Evolutionary conservation across 1,140 invertebrate species (phyloP).

Genomic region (Ephestia elutella): DNA sequence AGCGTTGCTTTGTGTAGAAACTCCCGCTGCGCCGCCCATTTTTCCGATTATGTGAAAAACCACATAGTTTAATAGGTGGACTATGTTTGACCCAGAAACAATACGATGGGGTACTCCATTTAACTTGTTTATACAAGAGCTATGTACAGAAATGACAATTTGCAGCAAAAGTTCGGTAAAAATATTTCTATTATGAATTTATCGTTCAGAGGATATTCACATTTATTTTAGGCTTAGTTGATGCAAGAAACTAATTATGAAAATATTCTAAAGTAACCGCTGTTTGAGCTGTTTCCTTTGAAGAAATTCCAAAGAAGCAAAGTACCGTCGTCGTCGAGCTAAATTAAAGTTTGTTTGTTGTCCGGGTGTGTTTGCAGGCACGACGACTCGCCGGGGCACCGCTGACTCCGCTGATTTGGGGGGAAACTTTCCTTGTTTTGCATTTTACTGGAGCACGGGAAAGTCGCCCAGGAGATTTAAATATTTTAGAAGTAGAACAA

Average conservation of each 20-base stretch:
- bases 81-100: conserved; percentile 24
- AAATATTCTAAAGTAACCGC: conserved; percentile 12
- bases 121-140: too few species aligned
- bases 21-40: conserved; percentile 30
- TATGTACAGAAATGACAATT: too few species aligned
- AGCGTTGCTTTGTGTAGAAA: conserved; percentile 10
- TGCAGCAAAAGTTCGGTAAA: too few species aligned
- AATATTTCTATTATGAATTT: too few species aligned
- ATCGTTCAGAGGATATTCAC: too few species aligned
- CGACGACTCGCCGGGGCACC: conserved; percentile 29
- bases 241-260: conserved; percentile 8
- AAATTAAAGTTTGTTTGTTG: conserved; percentile 54
- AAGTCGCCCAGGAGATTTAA: conserved; percentile 61
- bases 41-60: conserved; percentile 37
- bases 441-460: conserved; percentile 53
- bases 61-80: conserved; percentile 39
- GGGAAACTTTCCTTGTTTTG: conserved; percentile 65
- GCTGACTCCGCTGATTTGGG: conserved; percentile 56
- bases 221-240: not conserved
- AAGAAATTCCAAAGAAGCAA: conserved; percentile 20
- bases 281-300: conserved; percentile 5
- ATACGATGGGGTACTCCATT: too few species aligned
- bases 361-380: conserved; percentile 38
- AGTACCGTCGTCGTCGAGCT: conserved; percentile 19
- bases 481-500: conserved; percentile 60